Evolutionary conservation across 2,888 invertebrate species (phyloP).

Genomic region (Melanargia galathea): DNA sequence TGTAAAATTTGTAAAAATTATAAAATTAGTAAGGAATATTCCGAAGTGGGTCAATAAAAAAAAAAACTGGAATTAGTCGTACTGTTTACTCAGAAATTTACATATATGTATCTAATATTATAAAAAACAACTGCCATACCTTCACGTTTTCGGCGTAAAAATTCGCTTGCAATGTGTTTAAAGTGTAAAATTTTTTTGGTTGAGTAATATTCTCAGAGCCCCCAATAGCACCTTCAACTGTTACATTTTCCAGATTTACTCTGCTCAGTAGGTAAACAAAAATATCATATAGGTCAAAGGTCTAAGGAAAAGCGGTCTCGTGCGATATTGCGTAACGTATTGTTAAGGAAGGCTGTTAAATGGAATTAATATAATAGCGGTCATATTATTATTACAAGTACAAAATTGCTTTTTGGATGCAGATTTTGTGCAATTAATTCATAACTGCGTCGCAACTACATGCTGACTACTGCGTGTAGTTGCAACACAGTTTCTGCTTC

Average conservation of each 20-base stretch:
- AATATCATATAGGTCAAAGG: not conserved
- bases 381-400: no score
- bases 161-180: not conserved
- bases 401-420: no score
- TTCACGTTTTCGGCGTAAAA: constrained; percentile 8
- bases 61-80: no score
- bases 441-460: no score
- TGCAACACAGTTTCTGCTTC: no score
- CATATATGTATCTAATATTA: not conserved
- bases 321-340: no score
- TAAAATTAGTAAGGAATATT: not conserved
- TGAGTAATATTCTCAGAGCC: not conserved
- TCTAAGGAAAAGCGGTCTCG: no score
- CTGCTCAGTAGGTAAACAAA: not conserved
- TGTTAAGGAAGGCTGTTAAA: no score
- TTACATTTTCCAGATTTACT: constrained; percentile 9
- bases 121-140: constrained; percentile 13
- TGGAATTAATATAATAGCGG: no score
- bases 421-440: no score
- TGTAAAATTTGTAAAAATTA: no score
- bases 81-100: not conserved
- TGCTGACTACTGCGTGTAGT: no score
- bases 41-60: not conserved
- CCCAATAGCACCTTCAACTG: constrained; percentile 10
- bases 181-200: not conserved